These are phyloP conservation scores for Siniperca undulata DNA, from an alignment of 2,797 vertebrate genomes.

Conservation along the genomic window DNA sequence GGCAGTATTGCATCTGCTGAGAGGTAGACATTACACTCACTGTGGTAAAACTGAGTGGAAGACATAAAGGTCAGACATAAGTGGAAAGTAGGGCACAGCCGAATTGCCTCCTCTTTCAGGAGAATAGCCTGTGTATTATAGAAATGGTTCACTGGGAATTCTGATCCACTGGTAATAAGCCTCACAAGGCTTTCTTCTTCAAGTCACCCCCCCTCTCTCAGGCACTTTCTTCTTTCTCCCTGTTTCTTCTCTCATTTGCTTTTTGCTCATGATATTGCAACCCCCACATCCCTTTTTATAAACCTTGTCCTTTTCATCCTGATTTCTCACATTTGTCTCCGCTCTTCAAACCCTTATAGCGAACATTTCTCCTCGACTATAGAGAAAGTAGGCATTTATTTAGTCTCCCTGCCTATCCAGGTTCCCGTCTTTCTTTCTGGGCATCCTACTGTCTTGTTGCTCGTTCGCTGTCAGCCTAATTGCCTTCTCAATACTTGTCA, in stretches of 20 bases:
- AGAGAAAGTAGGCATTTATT: slow-evolving; percentile 33
- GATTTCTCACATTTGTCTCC: slow-evolving; percentile 43
- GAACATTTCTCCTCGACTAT: slow-evolving; percentile 26
- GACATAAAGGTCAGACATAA: slow-evolving; percentile 85
- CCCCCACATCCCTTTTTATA: slow-evolving; percentile 43
- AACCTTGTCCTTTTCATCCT: slow-evolving; percentile 37
- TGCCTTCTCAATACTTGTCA: slow-evolving; percentile 48
- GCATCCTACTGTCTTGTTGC: slow-evolving; percentile 31
- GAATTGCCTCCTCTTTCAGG: slow-evolving; percentile 79
- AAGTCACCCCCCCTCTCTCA: slow-evolving; percentile 1
- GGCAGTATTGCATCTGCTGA: slow-evolving; percentile 76
- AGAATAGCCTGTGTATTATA: slow-evolving; percentile 74
- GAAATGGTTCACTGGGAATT: slow-evolving; percentile 79
- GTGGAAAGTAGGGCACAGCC: slow-evolving; percentile 80
- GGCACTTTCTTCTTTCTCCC: slow-evolving; percentile 33
- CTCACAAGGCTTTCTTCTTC: slow-evolving; percentile 65
- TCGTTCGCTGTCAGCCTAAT: slow-evolving; percentile 58
- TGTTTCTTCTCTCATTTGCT: slow-evolving; percentile 8
- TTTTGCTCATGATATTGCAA: slow-evolving; percentile 51
- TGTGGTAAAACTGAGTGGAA: slow-evolving; percentile 78
- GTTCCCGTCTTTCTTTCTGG: slow-evolving; percentile 20
- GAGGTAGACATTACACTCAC: slow-evolving; percentile 74
- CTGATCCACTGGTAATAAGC: slow-evolving; percentile 83
- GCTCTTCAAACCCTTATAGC: slow-evolving; percentile 41
- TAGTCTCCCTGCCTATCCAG: slow-evolving; percentile 24